These are phyloP conservation scores for Galendromus occidentalis DNA, from an alignment of 1,140 invertebrate species.

Conservation along the genomic window DNA sequence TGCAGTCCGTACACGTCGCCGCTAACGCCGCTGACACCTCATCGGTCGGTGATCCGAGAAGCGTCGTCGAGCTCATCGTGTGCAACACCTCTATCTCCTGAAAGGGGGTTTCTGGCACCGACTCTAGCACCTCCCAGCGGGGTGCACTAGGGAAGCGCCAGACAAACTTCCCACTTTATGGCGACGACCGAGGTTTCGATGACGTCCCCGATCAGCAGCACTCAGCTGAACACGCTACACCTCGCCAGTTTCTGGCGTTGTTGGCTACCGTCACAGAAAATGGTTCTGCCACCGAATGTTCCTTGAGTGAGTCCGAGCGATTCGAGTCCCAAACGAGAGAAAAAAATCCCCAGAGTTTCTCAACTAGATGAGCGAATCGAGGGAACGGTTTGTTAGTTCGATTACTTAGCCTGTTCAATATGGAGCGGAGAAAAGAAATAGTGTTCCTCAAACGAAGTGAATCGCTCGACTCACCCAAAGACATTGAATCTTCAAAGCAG, in stretches of 20 bases:
- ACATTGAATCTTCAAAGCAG: too few relatives aligned
- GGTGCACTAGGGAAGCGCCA: constrained; percentile 11
- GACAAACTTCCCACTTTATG: neutral
- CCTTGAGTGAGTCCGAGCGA: too few relatives aligned
- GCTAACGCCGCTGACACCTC: neutral
- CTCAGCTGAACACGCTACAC: neutral
- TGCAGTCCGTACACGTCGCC: neutral
- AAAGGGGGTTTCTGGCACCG: constrained; percentile 5
- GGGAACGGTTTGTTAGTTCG: too few relatives aligned
- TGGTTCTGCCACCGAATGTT: too few relatives aligned
- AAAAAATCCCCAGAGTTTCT: too few relatives aligned
- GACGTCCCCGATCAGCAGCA: neutral
- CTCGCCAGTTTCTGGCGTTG: constrained; percentile 6
- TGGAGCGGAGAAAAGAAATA: too few relatives aligned
- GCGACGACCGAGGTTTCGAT: neutral
- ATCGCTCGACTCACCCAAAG: too few relatives aligned
- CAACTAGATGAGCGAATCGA: too few relatives aligned
- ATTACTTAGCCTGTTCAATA: too few relatives aligned
- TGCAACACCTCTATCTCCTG: neutral
- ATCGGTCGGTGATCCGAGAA: constrained; percentile 7
- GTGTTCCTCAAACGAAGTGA: too few relatives aligned
- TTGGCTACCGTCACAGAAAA: neutral
- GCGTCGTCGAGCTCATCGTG: neutral
- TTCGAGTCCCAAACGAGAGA: too few relatives aligned
- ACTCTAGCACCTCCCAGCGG: neutral